A percentile compares a stretch with the other conserved stretches of the same genome.
These are phyloP conservation scores for Branchellion lobata DNA, from an alignment of 2,888 invertebrate species.

Conservation along the genomic window DNA sequence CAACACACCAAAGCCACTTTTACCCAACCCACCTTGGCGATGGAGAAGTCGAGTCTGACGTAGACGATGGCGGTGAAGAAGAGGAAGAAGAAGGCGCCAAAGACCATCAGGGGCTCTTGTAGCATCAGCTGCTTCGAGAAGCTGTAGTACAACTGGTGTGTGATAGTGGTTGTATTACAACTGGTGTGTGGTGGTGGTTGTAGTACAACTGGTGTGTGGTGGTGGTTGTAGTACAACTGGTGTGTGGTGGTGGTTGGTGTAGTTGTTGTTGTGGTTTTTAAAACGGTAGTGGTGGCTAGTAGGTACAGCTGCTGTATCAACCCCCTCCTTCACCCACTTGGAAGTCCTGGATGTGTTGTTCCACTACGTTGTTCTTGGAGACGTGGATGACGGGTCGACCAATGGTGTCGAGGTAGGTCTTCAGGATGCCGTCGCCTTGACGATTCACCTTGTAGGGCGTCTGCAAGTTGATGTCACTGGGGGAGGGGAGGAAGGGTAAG, in stretches of 20 bases:
- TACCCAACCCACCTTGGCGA: constrained; percentile 65
- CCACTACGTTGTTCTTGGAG: constrained; percentile 81
- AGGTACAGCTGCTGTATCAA: neutral
- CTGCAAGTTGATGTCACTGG: constrained; percentile 71
- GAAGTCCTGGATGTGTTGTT: constrained; percentile 93
- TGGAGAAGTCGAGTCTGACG: constrained; percentile 92
- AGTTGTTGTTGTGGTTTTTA: neutral
- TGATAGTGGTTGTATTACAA: neutral
- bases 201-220: constrained; percentile 50
- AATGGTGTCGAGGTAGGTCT: constrained; percentile 89
- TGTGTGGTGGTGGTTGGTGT: neutral
- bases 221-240: neutral
- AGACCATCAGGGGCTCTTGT: constrained; percentile 87
- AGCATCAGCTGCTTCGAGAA: constrained; percentile 83
- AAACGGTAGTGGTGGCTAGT: no score
- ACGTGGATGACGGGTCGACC: constrained; percentile 86
- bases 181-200: neutral
- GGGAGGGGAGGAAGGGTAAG: neutral
- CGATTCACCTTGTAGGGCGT: constrained; percentile 80
- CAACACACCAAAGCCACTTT: neutral
- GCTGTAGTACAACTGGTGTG: constrained; percentile 73
- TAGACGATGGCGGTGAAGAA: constrained; percentile 89
- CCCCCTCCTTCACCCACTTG: constrained; percentile 64
- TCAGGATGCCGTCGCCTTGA: constrained; percentile 75
- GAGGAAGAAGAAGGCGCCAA: constrained; percentile 81